These are phyloP conservation scores for Dromaius novaehollandiae DNA, from an alignment of 2,113 vertebrate genomes.

Conservation along the genomic window DNA sequence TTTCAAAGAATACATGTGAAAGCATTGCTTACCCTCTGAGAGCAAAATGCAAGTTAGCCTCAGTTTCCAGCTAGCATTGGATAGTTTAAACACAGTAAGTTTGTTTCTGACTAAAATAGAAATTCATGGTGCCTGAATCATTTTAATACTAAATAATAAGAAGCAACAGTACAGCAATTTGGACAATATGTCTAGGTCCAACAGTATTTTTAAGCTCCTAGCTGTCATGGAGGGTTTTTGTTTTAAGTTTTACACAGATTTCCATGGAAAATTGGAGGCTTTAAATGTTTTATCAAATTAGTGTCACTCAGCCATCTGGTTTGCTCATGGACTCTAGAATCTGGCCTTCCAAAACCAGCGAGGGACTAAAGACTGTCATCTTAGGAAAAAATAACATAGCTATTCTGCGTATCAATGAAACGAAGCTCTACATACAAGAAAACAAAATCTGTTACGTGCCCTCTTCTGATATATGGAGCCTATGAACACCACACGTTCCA, in stretches of 20 bases:
- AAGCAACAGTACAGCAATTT: background rate
- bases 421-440: too few relatives aligned
- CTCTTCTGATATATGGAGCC: too few relatives aligned
- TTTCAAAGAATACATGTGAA: background rate
- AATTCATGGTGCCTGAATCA: background rate
- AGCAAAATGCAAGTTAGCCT: background rate
- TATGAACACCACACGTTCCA: too few relatives aligned
- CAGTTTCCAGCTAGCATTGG: background rate
- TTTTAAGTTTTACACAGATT: background rate
- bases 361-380: too few relatives aligned
- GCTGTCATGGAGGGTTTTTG: accelerated
- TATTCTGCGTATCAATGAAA: too few relatives aligned
- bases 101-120: background rate
- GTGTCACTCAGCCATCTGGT: too few relatives aligned
- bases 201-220: background rate
- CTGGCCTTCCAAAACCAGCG: too few relatives aligned
- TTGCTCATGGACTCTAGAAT: too few relatives aligned
- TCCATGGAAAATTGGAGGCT: background rate
- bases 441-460: too few relatives aligned
- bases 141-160: background rate
- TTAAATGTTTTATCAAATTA: background rate
- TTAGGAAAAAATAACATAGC: too few relatives aligned
- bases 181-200: background rate
- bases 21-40: background rate
- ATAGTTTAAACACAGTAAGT: background rate